phyloP scores from a whole-genome alignment of 2,888 invertebrate genomes.

The Crocallis elinguaria region DNA sequence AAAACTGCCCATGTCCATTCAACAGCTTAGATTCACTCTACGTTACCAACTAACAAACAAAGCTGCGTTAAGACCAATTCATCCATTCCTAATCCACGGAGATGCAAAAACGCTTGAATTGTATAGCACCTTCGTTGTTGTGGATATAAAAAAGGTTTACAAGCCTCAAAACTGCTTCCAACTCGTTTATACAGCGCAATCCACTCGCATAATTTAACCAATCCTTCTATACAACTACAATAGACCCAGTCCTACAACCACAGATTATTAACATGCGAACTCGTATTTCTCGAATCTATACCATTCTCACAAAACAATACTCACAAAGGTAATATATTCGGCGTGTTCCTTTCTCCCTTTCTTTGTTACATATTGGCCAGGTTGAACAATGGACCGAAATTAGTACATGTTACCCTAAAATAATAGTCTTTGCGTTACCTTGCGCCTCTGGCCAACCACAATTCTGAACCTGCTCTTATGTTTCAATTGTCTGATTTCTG shows the following conservation, averaged over 20 bases:
- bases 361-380: conserved; percentile 34
- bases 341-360: conserved; percentile 31
- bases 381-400: conserved; percentile 58
- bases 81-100: too few species aligned
- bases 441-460: conserved; percentile 57
- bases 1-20: too few species aligned
- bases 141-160: neutral
- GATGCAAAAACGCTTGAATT: too few species aligned
- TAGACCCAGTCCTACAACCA: neutral
- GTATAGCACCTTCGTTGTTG: too few species aligned
- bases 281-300: conserved; percentile 9
- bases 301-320: conserved; percentile 33
- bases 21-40: too few species aligned
- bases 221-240: neutral
- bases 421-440: conserved; percentile 63
- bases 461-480: conserved; percentile 48
- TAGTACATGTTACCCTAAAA: conserved; percentile 67
- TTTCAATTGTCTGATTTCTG: conserved; percentile 61
- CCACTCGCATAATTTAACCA: neutral
- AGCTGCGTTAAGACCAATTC: too few species aligned
- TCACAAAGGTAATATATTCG: conserved; percentile 32
- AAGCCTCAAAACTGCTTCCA: neutral
- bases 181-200: neutral
- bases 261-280: conserved; percentile 12
- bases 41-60: too few species aligned